These are phyloP conservation scores for Drosophila melanosoma DNA, from an alignment of 2,888 invertebrate genomes.

Conservation along the genomic window DNA sequence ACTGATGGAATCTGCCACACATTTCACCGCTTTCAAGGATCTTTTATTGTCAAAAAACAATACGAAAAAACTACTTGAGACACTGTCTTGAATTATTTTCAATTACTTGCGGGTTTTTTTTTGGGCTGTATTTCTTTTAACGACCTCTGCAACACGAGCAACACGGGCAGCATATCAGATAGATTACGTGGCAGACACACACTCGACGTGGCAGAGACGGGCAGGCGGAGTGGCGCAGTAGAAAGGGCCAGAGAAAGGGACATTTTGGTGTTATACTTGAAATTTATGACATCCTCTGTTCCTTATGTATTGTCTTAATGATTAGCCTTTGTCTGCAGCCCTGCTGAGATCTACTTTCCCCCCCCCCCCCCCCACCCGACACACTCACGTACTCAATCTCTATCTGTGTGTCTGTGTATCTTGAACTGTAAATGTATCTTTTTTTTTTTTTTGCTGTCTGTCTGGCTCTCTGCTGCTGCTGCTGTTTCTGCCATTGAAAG, in stretches of 20 bases:
- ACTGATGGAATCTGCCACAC: conserved; percentile 36
- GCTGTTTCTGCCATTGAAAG: conserved; percentile 66
- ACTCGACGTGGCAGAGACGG: conserved; percentile 4
- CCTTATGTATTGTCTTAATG: conserved; percentile 68
- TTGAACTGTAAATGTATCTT: conserved; percentile 13
- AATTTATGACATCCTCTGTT: conserved; percentile 80
- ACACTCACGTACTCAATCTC: conserved; percentile 31
- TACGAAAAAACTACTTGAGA: conserved; percentile 52
- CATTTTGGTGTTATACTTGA: conserved; percentile 79
- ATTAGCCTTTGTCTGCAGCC: conserved; percentile 70
- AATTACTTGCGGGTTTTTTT: conserved; percentile 70
- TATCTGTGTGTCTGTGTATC: conserved; percentile 25
- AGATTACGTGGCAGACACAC: conserved; percentile 28
- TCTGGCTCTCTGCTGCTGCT: conserved; percentile 15
- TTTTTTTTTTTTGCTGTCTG: neutral
- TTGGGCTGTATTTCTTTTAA: conserved; percentile 46
- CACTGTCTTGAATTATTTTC: conserved; percentile 67
- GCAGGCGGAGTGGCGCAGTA: neutral
- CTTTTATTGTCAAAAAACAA: conserved; percentile 43
- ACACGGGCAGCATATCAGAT: conserved; percentile 26
- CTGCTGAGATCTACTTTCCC: conserved; percentile 76
- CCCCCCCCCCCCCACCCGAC: too few species aligned
- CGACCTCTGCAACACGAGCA: conserved; percentile 51
- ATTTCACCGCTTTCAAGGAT: conserved; percentile 37
- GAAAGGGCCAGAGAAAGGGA: conserved; percentile 24